phyloP scores from a whole-genome alignment of 2,888 invertebrate species.

The Nasonovia ribisnigri region DNA sequence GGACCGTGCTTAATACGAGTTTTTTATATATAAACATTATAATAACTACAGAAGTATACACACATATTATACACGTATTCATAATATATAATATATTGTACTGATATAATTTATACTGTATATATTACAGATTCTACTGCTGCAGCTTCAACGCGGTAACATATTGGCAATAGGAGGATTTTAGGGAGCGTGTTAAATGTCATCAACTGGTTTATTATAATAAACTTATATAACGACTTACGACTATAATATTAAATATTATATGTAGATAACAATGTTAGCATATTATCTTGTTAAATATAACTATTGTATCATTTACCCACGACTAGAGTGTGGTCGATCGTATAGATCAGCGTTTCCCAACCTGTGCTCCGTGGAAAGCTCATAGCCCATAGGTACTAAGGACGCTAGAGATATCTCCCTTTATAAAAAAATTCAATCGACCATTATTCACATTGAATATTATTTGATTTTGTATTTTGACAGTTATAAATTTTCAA shows the following conservation, averaged over 20 bases:
- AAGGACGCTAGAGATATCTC: no score
- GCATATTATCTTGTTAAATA: constrained; percentile 13
- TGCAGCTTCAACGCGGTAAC: background rate
- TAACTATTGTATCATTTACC: background rate
- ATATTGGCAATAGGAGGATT: constrained; percentile 2
- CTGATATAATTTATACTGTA: no score
- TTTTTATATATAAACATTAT: background rate
- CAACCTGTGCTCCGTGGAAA: no score
- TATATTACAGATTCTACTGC: background rate
- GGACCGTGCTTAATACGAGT: constrained; percentile 25
- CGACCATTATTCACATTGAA: no score
- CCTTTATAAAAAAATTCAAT: no score
- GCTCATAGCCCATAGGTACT: no score
- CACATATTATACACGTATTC: background rate
- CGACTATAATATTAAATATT: background rate
- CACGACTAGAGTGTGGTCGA: background rate
- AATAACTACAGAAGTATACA: background rate
- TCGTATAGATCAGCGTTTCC: background rate
- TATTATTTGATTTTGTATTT: no score
- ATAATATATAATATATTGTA: background rate
- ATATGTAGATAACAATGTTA: background rate
- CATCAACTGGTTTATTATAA: constrained; percentile 16
- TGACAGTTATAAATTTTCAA: no score
- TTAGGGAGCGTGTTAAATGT: constrained; percentile 1
- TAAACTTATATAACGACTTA: background rate